Evolutionary conservation across 2,113 vertebrate species (phyloP).

Genomic region (Bolborhynchus lineola): DNA sequence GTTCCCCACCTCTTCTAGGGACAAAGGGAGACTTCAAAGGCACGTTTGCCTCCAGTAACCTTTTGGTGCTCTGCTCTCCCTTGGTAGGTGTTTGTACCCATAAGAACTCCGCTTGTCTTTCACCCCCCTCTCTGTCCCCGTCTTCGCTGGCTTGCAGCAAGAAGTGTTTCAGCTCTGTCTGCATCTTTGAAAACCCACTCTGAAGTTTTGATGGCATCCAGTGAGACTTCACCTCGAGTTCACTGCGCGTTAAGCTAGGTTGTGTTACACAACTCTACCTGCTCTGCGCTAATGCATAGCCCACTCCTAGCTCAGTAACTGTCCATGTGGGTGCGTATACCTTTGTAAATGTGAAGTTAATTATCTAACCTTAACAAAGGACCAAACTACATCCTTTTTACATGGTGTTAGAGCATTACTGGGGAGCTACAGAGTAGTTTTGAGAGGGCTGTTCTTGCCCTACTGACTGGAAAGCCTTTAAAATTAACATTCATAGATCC

Average conservation of each 20-base stretch:
- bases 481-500: neutral
- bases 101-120: neutral
- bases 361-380: neutral
- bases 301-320: neutral
- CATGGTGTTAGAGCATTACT: neutral
- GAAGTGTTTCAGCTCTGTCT: neutral
- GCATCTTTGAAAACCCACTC: neutral
- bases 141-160: neutral
- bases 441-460: neutral
- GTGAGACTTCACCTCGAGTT: neutral
- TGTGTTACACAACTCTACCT: neutral
- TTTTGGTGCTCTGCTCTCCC: neutral
- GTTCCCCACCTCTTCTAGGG: neutral
- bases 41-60: fast-evolving
- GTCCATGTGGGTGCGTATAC: neutral
- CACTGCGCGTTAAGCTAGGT: fast-evolving
- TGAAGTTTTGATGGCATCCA: neutral
- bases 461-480: neutral
- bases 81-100: neutral
- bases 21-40: neutral
- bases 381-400: neutral
- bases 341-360: neutral
- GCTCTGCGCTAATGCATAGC: fast-evolving
- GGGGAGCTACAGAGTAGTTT: neutral
- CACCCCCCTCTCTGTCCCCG: fast-evolving